These are phyloP conservation scores for Pygoscelis adeliae DNA, from an alignment of 2,113 vertebrate species.

Conservation along the genomic window DNA sequence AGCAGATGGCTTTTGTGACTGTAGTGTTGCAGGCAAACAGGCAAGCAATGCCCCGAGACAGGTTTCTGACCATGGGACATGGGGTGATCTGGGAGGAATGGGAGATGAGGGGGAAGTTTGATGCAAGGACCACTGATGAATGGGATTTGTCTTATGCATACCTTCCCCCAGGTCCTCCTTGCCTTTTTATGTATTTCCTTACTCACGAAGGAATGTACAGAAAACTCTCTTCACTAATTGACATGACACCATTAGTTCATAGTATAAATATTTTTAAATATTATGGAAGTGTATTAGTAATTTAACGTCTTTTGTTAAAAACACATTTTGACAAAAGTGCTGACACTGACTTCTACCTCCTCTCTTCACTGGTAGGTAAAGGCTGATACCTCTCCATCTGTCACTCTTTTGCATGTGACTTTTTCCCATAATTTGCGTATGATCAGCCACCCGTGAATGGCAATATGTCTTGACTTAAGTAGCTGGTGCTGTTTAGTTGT, in stretches of 20 bases:
- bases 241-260: background rate
- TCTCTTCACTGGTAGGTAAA: background rate
- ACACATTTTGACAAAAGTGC: background rate
- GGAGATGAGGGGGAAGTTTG: background rate
- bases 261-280: background rate
- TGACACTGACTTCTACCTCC: background rate
- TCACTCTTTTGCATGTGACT: background rate
- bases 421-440: background rate
- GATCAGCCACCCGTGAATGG: background rate
- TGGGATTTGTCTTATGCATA: background rate
- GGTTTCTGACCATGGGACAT: background rate
- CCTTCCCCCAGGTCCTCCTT: background rate
- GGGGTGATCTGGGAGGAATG: background rate
- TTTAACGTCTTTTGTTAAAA: slow-evolving; percentile 5
- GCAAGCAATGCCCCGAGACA: background rate
- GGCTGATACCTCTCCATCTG: background rate
- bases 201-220: background rate
- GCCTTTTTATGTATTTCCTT: background rate
- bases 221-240: background rate
- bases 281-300: background rate
- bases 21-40: background rate
- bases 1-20: background rate
- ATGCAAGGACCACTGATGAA: background rate
- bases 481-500: background rate
- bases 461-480: background rate